Evolutionary conservation across 30 jellyfish, hydroid and myxozoan genomes (phyloP).

Genomic region (Rhopilema esculentum): DNA sequence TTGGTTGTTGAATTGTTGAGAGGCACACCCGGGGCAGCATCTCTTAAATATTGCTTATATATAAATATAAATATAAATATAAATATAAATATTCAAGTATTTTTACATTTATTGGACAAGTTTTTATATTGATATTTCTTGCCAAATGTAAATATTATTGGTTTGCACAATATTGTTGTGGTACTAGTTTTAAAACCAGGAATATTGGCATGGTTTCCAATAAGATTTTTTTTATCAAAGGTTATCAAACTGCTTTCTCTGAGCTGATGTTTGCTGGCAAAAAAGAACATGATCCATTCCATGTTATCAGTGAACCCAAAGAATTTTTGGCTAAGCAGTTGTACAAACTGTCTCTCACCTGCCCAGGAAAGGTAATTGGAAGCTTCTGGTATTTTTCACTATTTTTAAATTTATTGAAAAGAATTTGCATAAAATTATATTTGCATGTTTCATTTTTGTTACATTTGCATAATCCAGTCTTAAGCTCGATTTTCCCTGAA

Average conservation of each 20-base stretch:
- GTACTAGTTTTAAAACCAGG: neutral
- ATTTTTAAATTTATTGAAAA: neutral
- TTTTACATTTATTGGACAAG: no score
- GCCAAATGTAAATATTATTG: neutral
- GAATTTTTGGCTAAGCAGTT: slow-evolving; percentile 90
- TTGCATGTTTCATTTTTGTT: no score
- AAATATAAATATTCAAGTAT: no score
- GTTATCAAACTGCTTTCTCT: slow-evolving; percentile 96
- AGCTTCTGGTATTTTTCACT: neutral
- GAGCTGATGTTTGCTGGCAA: slow-evolving; percentile 96
- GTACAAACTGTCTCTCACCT: slow-evolving; percentile 79
- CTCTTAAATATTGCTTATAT: no score
- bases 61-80: no score
- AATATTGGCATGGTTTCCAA: neutral
- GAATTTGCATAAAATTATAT: slow-evolving; percentile 1
- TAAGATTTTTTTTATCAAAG: slow-evolving; percentile 27
- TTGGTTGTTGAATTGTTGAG: no score
- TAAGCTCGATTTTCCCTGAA: no score
- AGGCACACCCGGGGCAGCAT: no score
- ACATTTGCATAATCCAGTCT: no score
- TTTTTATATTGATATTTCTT: no score
- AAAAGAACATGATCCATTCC: slow-evolving; percentile 90
- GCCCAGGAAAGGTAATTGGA: slow-evolving; percentile 93
- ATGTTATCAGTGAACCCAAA: slow-evolving; percentile 60
- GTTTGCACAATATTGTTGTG: neutral